Conservation (phyloP, 2,797 vertebrate species). For the Hydrocynus forskahlii region DNA sequence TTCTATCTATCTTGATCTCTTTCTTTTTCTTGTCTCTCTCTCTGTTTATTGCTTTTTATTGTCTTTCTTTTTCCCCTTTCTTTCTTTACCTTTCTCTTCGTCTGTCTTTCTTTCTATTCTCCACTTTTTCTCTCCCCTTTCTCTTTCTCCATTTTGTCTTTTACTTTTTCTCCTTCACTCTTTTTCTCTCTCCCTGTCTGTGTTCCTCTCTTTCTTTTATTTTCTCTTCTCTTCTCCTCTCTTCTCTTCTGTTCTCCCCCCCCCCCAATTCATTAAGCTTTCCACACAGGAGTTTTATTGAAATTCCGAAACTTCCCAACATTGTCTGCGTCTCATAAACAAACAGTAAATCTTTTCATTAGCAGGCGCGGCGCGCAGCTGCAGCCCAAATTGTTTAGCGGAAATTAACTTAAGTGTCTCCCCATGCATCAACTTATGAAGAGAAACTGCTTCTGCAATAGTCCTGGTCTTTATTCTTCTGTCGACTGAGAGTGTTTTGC, state of each 20-base stretch:
- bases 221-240: not conserved
- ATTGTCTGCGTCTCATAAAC: constrained; percentile 5
- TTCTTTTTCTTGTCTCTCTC: too few relatives aligned
- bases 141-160: too few relatives aligned
- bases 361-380: not conserved
- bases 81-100: not conserved
- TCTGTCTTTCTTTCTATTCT: constrained; percentile 3
- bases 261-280: not conserved
- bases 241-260: not conserved
- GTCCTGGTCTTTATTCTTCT: not conserved
- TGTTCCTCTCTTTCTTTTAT: too few relatives aligned
- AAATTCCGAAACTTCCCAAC: not conserved
- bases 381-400: not conserved
- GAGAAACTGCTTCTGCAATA: constrained; percentile 5
- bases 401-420: constrained; percentile 6
- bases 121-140: not conserved
- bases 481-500: not conserved
- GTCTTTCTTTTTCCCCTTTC: too few relatives aligned
- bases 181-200: too few relatives aligned
- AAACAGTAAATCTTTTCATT: constrained; percentile 35
- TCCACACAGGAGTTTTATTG: constrained; percentile 3
- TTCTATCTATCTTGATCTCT: not conserved
- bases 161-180: too few relatives aligned
- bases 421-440: not conserved
- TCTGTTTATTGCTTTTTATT: too few relatives aligned